Evolutionary conservation across 2,888 invertebrate species (phyloP).

Genomic region (Ephialtes manifestator): DNA sequence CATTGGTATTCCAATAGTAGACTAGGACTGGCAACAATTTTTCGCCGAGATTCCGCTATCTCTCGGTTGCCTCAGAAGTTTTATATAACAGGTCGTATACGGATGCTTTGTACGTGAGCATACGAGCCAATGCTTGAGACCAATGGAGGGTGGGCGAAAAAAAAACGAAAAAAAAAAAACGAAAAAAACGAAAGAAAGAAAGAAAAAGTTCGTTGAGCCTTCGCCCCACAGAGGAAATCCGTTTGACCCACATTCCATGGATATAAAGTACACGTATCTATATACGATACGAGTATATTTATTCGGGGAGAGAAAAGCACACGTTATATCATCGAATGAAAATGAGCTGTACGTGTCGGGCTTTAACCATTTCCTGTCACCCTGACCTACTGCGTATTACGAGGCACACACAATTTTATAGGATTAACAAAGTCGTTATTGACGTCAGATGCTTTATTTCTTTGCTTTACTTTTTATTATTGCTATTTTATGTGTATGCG

Average conservation of each 20-base stretch:
- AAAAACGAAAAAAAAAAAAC: slow-evolving; percentile 40
- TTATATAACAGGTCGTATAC: slow-evolving; percentile 47
- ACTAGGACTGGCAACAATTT: slow-evolving; percentile 46
- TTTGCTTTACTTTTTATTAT: not conserved
- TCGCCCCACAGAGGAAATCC: slow-evolving; percentile 75
- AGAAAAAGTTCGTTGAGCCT: slow-evolving; percentile 71
- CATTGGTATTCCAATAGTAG: slow-evolving; percentile 42
- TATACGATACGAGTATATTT: slow-evolving; percentile 20
- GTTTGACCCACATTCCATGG: slow-evolving; percentile 73
- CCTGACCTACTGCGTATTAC: slow-evolving; percentile 9
- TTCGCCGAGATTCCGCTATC: slow-evolving; percentile 64
- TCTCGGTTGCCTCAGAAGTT: slow-evolving; percentile 38
- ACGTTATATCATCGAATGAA: slow-evolving; percentile 35
- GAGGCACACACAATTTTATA: not conserved
- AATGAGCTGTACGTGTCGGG: slow-evolving; percentile 38
- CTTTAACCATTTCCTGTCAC: slow-evolving; percentile 33
- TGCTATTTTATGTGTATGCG: not conserved
- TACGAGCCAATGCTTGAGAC: slow-evolving; percentile 41
- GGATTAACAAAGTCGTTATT: slow-evolving; percentile 5
- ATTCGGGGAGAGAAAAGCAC: slow-evolving; percentile 14
- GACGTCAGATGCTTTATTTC: not conserved
- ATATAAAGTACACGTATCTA: slow-evolving; percentile 43
- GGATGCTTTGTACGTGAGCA: slow-evolving; percentile 52
- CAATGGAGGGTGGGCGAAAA: slow-evolving; percentile 42
- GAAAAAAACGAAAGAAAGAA: slow-evolving; percentile 38